Percentiles rank a stretch among this genome's conserved stretches.
Evolutionary conservation across 2,888 invertebrate species (phyloP).

Genomic region (Drosophila lacicola): DNA sequence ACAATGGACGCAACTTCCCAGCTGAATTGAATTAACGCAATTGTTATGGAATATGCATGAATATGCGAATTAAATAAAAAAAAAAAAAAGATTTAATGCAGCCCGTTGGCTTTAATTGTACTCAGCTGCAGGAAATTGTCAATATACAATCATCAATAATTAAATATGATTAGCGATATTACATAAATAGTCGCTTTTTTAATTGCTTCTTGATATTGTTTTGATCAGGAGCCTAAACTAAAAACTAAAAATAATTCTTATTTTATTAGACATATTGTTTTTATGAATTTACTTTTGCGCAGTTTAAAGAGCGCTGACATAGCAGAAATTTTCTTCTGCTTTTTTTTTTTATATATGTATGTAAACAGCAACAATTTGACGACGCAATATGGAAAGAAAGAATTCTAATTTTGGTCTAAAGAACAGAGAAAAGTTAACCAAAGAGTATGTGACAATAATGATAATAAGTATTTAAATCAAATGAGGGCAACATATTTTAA

Average conservation of each 20-base stretch:
- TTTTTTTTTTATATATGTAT: neutral
- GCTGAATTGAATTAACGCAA: constrained; percentile 15
- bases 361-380: neutral
- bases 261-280: neutral
- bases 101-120: constrained; percentile 13
- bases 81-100: constrained; percentile 12
- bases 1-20: constrained; percentile 39
- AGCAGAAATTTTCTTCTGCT: constrained; percentile 4
- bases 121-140: constrained; percentile 28
- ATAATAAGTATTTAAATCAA: neutral
- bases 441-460: neutral
- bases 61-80: constrained; percentile 10
- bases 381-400: constrained; percentile 5
- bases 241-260: neutral
- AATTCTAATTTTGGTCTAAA: neutral
- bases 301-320: neutral
- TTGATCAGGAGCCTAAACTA: neutral
- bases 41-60: constrained; percentile 28
- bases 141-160: constrained; percentile 23
- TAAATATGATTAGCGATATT: constrained; percentile 18
- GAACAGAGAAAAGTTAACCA: neutral
- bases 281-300: neutral
- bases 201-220: constrained; percentile 1
- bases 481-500: neutral
- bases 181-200: constrained; percentile 1